Evolutionary conservation across 1,140 invertebrate genomes (phyloP), one percentile per base, ranked within the genome.

Genomic region (Drosophila nigrodunni): DNA sequence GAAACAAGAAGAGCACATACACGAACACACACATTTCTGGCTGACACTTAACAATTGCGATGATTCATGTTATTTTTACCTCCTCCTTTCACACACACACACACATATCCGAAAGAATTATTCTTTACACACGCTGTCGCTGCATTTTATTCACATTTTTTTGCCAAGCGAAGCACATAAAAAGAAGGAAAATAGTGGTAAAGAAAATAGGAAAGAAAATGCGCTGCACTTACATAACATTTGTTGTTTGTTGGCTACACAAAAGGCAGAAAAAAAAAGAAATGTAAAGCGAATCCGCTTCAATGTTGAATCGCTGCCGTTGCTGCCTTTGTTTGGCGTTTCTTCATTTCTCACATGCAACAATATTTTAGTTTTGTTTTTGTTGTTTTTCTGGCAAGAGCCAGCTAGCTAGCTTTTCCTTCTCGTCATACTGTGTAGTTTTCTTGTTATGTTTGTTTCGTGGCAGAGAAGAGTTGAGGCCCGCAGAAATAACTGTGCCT

Each of bases 191-290:
- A 78, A 80, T 65, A 61, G 66, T 43, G 7, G 47, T 39, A 62
- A 57, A 64, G 73, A 82, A 76, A 69, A 81, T 65, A 65, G 74
- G 43, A 25, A 58, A 55, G 11, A 41, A 49, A 82, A 87, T 87
- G 64, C 41, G 37, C 15, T 67, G 70, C 79, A 74, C 80, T 87
- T 87, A 87, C 77, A 88, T 87, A 87, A 87, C 80, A 74, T 68
- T 80, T 62, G 64, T 39, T 13, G 25, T 30, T 30, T 30, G 25
- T 30, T 30, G 25, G 35, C 6, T 57, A 18, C 30, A 41, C 54
- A 57, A 25, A 13, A 34, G 52, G 49, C 49, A 30, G 10, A 25
- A 21, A 15, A 7, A 21, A 49, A 50, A 50, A n/a, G 7, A 43
- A 71, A 52, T 37, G 30, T 73, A 47, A 73, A 67, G 62, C 55